phyloP scores from a whole-genome alignment of 2,888 invertebrate genomes.

The Sclerodermus sp. region DNA sequence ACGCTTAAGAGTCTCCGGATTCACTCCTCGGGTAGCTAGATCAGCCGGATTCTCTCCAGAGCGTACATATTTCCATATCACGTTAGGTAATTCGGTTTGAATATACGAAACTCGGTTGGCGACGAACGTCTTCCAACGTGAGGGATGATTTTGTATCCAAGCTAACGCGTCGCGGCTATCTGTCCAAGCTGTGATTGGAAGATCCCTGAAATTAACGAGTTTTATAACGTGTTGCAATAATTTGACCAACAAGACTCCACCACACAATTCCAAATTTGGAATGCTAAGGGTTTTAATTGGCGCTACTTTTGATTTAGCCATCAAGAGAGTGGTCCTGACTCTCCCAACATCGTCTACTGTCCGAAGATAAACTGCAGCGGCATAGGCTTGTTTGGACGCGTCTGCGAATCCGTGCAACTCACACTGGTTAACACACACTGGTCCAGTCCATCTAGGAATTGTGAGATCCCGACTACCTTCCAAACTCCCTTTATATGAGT shows the following conservation, averaged over 20 bases:
- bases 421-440: not conserved
- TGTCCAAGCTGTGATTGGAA: not conserved
- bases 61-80: not conserved
- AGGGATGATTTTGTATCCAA: not conserved
- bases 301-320: not conserved
- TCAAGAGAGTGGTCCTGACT: not conserved
- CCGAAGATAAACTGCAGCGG: not conserved
- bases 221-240: not conserved
- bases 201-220: too few species aligned
- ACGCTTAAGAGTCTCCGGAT: not conserved
- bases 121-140: not conserved
- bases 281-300: too few species aligned
- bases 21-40: not conserved
- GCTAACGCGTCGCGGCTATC: not conserved
- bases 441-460: not conserved
- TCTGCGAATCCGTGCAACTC: not conserved
- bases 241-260: not conserved
- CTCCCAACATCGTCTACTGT: not conserved
- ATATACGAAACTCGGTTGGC: not conserved
- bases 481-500: not conserved
- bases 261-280: too few species aligned
- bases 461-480: not conserved
- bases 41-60: not conserved
- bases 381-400: not conserved
- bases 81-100: not conserved